phyloP scores from a whole-genome alignment of 2,113 vertebrate species.

The Poicephalus meyeri region DNA sequence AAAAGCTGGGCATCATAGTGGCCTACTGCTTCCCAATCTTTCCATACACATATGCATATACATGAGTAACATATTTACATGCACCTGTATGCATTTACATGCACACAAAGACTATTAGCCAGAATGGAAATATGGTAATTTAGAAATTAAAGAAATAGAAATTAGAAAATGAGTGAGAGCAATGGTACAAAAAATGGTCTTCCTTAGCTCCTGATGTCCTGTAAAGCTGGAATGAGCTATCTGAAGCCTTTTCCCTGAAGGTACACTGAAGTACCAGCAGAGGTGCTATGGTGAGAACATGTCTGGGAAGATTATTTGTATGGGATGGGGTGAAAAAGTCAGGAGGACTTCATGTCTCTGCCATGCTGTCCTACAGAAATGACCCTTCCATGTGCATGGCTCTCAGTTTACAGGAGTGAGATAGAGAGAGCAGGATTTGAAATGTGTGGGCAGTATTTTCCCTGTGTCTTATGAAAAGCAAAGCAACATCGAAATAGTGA shows the following conservation, averaged over 20 bases:
- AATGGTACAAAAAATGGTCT: background rate
- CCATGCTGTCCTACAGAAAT: background rate
- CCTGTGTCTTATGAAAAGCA: background rate
- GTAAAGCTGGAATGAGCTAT: background rate
- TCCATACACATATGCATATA: fast-evolving
- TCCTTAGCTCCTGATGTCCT: background rate
- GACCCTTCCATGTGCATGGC: background rate
- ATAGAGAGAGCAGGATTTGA: background rate
- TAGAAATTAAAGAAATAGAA: background rate
- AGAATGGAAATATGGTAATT: background rate
- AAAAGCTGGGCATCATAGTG: background rate
- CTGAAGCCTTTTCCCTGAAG: background rate
- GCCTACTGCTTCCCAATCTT: background rate
- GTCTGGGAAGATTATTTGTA: background rate
- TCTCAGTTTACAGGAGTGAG: background rate
- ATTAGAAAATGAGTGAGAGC: background rate
- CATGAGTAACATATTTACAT: background rate
- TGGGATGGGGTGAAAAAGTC: background rate
- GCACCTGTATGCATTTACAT: background rate
- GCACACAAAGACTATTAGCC: background rate
- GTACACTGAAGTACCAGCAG: background rate
- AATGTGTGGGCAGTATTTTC: background rate
- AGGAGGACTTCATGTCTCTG: background rate
- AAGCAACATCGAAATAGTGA: background rate
- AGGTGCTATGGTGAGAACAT: background rate